Evolutionary conservation across 2,888 invertebrate genomes (phyloP), one percentile per base, ranked within the genome.

Genomic region (Pecten maximus): DNA sequence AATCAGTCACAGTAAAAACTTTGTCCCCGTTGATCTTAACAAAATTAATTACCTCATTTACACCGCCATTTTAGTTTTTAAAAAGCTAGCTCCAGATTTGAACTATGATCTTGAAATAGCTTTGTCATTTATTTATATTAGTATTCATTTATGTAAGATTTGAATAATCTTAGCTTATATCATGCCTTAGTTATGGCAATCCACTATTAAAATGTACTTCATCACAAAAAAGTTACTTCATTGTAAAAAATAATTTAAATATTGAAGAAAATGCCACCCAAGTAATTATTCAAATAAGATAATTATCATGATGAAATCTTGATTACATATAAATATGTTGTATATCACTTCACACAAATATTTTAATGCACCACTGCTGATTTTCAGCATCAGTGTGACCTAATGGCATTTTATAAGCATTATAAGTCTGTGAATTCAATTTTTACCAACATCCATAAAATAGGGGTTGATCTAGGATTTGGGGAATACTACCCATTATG

Each of bases 51-150:
- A 74, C 74, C 74, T 74, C 35, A 35, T 74, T 74, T 35, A 23
- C 74, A 74, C 74, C 74, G 28, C 35, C 74, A 74, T 74, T 74
- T 60, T 28, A 60, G 28, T 60, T 74, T 74, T 74, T n/a, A n/a
- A 74, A 74, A 28, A 74, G 10, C 74, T 74, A 74, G 74, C 28
- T 74, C 28, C 28, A 74, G 74, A 74, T 74, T 35, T 74, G 74
- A 74, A 74, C 35, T 74, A 74, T 74, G 74, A 74, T 28, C n/a
- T 23, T 2, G n/a, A 74, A 35, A 74, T 1, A 74, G 35, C 10
- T 74, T 35, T 28, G 8, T 0, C 4, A 28, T 74, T 28, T 74
- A 35, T 74, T 74, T 74, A 0, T 12, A 35, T 35, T 74, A 23
- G 60, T 60, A 23, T 16, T 60, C 23, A 60, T 60, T n/a, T 60